Base-by-base conservation (phyloP, 2,797 vertebrate genomes). In the Notamacropus eugenii region DNA sequence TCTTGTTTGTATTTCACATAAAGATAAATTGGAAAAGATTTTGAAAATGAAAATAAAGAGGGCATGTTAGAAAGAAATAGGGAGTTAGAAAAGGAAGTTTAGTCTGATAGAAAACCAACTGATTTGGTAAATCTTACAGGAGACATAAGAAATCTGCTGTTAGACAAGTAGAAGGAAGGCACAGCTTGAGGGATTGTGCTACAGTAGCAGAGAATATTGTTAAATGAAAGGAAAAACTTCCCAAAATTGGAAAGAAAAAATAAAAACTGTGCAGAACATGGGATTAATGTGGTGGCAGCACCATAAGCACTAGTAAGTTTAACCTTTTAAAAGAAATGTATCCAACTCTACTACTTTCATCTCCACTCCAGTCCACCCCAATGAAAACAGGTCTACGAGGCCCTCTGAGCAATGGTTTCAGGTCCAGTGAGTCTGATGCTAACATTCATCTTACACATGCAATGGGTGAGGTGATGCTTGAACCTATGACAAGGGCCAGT, bases 1-100 rank as follows among this genome's bases (percentile, higher is more conserved):
- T 92, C 40, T 54, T 55, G 1, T 92, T 93, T 16, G 54, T 82
- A 50, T 56, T 54, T 82, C 74, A 6, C 55, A 62, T 93, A 87
- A 93, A 59, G 94, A 54, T 92, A 46, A 93, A 90, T 62, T 62
- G 57, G 62, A 97, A 96, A 50, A 54, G 2, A 57, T 57, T 24
- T 95, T 28, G 74, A 52, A 90, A 94, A 40, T 90, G 28, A 55
- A 93, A 91, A 29, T 54, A 52, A 27, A 29, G 58, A 93, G 8
- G 74, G 22, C 40, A 91, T 50, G 22, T 87, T 58, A 87, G 58
- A 24, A 92, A 91, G 91, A 92, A 55, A 96, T 92, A 2, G 34
- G 67, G 10, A 19, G 91, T 93, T 46, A 54, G 92, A 90, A 52
- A 13, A 92, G 28, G 93, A 58, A 82, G 8, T 9, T 82, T 82